Percentiles rank a stretch among this genome's conserved stretches.
These are phyloP conservation scores for Enteromius unitaeniatus DNA, from an alignment of 2,797 vertebrate genomes.

Conservation along the genomic window DNA sequence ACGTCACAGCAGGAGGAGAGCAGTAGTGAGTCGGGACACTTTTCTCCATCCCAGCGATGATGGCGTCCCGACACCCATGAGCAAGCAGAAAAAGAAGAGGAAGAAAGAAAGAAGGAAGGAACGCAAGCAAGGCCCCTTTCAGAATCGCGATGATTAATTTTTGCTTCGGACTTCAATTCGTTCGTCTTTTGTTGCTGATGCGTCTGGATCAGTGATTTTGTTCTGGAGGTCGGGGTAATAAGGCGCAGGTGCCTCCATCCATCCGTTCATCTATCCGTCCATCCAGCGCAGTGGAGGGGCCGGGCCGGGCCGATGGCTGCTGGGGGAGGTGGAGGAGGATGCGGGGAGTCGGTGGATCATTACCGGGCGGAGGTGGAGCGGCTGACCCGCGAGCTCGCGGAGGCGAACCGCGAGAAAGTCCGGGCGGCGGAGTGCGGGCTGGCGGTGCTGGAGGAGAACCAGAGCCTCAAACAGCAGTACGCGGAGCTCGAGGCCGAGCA, in stretches of 20 bases:
- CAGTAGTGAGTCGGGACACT: conserved; percentile 55
- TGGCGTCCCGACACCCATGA: conserved; percentile 81
- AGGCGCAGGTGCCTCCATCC: conserved; percentile 61
- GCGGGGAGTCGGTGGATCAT: conserved; percentile 83
- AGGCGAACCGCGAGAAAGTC: conserved; percentile 95
- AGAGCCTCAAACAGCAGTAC: conserved; percentile 93
- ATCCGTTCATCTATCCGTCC: conserved; percentile 65
- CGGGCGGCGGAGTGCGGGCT: conserved; percentile 95
- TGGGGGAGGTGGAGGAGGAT: conserved; percentile 73
- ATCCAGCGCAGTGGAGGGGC: conserved; percentile 49
- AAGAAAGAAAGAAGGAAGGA: conserved; percentile 65
- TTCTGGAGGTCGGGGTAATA: conserved; percentile 52
- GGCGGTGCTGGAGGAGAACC: conserved; percentile 96
- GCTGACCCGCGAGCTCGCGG: conserved; percentile 88
- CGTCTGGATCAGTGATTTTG: conserved; percentile 53
- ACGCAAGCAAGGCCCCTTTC: conserved; percentile 53
- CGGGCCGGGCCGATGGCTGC: conserved; percentile 86
- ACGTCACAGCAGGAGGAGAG: conserved; percentile 68
- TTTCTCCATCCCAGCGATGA: conserved; percentile 70
- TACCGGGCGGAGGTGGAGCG: conserved; percentile 90
- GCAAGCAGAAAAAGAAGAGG: conserved; percentile 81
- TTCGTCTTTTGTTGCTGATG: background rate
- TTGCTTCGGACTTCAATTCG: background rate
- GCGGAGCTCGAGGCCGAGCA: conserved; percentile 89
- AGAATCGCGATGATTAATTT: background rate